Base-by-base conservation (phyloP, 2,113 vertebrate species). In the Turdus rufiventris region DNA sequence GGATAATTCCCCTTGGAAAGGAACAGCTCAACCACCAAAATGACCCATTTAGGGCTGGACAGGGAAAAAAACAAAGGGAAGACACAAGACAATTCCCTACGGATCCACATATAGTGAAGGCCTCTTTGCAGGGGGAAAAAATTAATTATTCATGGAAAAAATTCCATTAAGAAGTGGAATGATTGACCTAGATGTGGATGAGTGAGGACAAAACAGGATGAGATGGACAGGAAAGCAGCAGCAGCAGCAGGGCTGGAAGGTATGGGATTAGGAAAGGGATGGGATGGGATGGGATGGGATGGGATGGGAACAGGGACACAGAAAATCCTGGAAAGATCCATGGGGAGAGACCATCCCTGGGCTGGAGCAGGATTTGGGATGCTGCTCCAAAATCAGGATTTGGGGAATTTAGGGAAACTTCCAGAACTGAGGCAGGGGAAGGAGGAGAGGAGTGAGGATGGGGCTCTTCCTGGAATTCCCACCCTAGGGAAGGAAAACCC, bases 161-260 rank as follows among this genome's bases (percentile, higher is more conserved):
- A 83, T 74, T 66, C 84, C 89, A 92, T 87, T 91, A 91, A 92
- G 67, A 50, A 86, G 47, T 21, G 54, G 61, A 93, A 74, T 77
- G 56, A 45, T 26, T 85, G 67, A 82, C 66, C 57, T 81, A 89
- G 38, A 81, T 60, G 48, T 71, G 50, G 54, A 78, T 82, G 31
- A 72, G 71, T 6, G 78, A 82, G 92, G 92, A 63, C 29, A 19
- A 47, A 73, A 56, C 8, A 18, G 76, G 85, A 66, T 65, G 88
- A 85, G 82, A 70, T 40, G 70, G 83, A 56, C 4, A 40, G 68
- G 80, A 85, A 85, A 92, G 88, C 86, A 68, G 93, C 91, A 53
- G 93, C 91, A 53, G 72, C 0, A 78, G 91, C 85, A 63, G 80
- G 58, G 75, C 60, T 2, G 5, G 50, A 34, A 61, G 51, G 92